phyloP scores from a whole-genome alignment of 2,888 invertebrate species.

The Apamea sordens region DNA sequence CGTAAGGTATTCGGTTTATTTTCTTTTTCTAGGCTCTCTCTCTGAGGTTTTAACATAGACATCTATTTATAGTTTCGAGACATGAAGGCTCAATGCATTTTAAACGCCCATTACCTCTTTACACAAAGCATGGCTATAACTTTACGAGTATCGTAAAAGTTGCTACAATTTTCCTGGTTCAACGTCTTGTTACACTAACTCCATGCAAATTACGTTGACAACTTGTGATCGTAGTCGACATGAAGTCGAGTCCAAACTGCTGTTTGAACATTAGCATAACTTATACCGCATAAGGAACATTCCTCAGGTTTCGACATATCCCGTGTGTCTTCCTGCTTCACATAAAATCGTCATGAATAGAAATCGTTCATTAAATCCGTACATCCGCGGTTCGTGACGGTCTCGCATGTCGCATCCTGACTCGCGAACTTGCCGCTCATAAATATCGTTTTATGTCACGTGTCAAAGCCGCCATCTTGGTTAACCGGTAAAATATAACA shows the following conservation, averaged over 20 bases:
- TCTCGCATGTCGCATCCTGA: constrained; percentile 87
- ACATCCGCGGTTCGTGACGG: constrained; percentile 87
- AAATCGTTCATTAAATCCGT: constrained; percentile 83
- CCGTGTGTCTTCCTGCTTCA: constrained; percentile 72
- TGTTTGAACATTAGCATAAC: constrained; percentile 47
- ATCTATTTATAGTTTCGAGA: constrained; percentile 9
- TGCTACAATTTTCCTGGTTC: constrained; percentile 34
- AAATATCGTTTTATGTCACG: constrained; percentile 89
- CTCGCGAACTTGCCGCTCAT: constrained; percentile 87
- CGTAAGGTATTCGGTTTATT: not conserved
- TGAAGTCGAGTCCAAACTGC: constrained; percentile 40
- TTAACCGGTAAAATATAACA: constrained; percentile 78
- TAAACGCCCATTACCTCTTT: constrained; percentile 24
- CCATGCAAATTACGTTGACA: constrained; percentile 56
- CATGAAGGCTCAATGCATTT: constrained; percentile 22
- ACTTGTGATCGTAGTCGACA: constrained; percentile 44
- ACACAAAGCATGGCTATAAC: constrained; percentile 28
- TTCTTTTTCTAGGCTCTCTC: not conserved
- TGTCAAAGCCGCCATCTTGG: constrained; percentile 87
- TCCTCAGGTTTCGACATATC: constrained; percentile 63
- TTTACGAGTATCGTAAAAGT: constrained; percentile 55
- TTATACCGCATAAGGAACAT: constrained; percentile 55
- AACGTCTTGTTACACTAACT: constrained; percentile 50
- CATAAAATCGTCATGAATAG: constrained; percentile 87
- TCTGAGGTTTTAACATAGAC: not conserved